Evolutionary conservation across 2,113 vertebrate species (phyloP), one percentile per base, ranked within the genome.

Genomic region (Anarhynchus alexandrinus): DNA sequence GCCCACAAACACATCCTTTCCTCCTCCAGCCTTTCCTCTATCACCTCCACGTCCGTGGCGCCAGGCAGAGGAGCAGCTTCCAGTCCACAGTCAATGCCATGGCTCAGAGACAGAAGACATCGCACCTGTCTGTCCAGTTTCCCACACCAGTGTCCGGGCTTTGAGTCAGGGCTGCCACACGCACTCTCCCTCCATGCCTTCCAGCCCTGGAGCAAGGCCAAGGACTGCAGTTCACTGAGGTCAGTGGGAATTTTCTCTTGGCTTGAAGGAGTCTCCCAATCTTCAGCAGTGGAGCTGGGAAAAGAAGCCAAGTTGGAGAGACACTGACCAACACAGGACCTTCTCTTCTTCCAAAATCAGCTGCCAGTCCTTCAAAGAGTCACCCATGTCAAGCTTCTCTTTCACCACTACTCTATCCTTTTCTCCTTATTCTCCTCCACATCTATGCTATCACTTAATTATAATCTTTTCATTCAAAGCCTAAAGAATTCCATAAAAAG

Each of bases 1-100:
- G 38, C 27, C 42, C 38, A 16, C 34, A 21, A 38, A 29, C 18
- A n/a, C 0, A 0, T 32, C 55, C 51, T 38, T 82, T 54, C 25
- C 57, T 47, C 19, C 25, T 55, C 27, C 62, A 57, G 34, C 23
- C 12, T 54, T 61, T 88, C 59, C 49, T 61, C 57, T 12, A 1
- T 5, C 7, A 30, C 2, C 27, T 34, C 55, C 69, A 55, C 3
- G 42, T 11, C 32, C 27, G 7, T 2, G 4, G 49, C 78, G 64
- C 38, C 29, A 17, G 20, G 62, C 57, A 89, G 62, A 47, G 43
- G 17, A 55, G 16, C 2, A 0, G 15, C 36, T 67, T 71, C 83
- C 73, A 61, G 61, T 3, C 71, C 27, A 57, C 40, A 5, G 65
- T 45, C 30, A 18, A 0, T 11, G 23, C 36, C 7, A 0, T n/a